phyloP scores from a whole-genome alignment of 2,113 vertebrate genomes.

The Thamnaconus septentrionalis region DNA sequence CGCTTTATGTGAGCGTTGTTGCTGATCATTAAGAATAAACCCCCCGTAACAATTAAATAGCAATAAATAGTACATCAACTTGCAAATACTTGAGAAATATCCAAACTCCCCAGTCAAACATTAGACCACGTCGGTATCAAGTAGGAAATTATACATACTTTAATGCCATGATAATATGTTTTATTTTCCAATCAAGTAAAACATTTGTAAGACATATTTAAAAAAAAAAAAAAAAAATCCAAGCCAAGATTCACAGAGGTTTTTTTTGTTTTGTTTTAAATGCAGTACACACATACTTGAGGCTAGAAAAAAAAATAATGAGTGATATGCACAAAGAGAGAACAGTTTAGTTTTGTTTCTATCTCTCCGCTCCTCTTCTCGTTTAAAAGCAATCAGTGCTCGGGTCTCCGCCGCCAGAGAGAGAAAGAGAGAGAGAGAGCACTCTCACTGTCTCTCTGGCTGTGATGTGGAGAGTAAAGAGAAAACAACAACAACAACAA shows the following conservation, averaged over 20 bases:
- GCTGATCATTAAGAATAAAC: neutral
- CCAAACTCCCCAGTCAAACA: neutral
- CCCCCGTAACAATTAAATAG: neutral
- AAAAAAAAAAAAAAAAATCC: slow-evolving; percentile 66
- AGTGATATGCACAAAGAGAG: slow-evolving; percentile 66
- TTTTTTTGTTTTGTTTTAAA: slow-evolving; percentile 35
- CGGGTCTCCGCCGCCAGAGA: slow-evolving; percentile 50
- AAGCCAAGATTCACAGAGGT: slow-evolving; percentile 72
- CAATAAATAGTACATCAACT: too few species aligned
- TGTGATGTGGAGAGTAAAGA: slow-evolving; percentile 40
- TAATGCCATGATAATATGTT: slow-evolving; percentile 72
- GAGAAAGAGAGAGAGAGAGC: neutral
- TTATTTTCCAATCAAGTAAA: slow-evolving; percentile 77
- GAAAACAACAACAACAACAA: neutral
- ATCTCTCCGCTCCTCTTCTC: slow-evolving; percentile 25
- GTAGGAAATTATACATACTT: slow-evolving; percentile 62
- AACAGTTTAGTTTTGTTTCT: slow-evolving; percentile 11
- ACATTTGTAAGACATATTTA: slow-evolving; percentile 74
- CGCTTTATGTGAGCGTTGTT: neutral
- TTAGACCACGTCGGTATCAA: slow-evolving; percentile 20
- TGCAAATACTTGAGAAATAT: too few species aligned
- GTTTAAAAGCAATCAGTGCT: slow-evolving; percentile 74
- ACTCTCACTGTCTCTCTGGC: slow-evolving; percentile 25
- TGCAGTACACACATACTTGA: slow-evolving; percentile 64
- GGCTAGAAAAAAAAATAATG: slow-evolving; percentile 58